Base-by-base conservation (phyloP, 1,140 invertebrate species). In the Myzus persicae region DNA sequence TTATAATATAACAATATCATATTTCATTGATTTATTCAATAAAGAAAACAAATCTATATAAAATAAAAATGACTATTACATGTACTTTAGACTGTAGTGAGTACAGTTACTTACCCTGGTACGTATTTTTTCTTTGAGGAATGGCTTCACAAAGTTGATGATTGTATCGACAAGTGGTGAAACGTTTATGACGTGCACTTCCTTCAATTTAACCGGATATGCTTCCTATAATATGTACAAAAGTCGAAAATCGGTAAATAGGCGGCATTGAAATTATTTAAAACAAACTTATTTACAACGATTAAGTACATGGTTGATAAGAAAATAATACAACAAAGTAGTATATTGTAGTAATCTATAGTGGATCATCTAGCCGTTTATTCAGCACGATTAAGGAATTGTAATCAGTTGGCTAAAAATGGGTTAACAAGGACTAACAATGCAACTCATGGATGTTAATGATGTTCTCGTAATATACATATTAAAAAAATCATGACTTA, bases 141-240 rank as follows among this genome's bases (percentile, higher is more conserved):
- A 98, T 0, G 97, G 97, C 95, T 97, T 98, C 0, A 98, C 97
- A 95, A 98, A 97, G 94, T 97, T 98, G 48, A 98, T 96, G 93
- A 98, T 97, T 26, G 97, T 97, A 94, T 98, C 97, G 11, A 98
- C 97, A 20, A 98, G 94, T 0, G 97, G 97, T 18, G 97, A 97
- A 11, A 97, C 97, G 94, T 98, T 98, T n/a, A 98, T 96, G 14
- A 98, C 96, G 94, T 98, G 97, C 48, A 98, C 97, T 95, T 98
- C 97, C 94, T 98, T 98, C 81, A 98, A 95, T 94, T 98, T 98
- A 0, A 98, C 97, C 0, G 97, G 97, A 95, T 98, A 98, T 0
- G 97, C 98, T 95, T 98, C 97, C 96, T 97, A 94, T 81, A 95
- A 95, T 85, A 89, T 46, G 0, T 26, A 88, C n/a, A 18, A 48